A percentile compares a stretch with the other conserved stretches of the same genome.
phyloP scores from a whole-genome alignment of 2,888 invertebrate genomes.

The Megamerina dolium region DNA sequence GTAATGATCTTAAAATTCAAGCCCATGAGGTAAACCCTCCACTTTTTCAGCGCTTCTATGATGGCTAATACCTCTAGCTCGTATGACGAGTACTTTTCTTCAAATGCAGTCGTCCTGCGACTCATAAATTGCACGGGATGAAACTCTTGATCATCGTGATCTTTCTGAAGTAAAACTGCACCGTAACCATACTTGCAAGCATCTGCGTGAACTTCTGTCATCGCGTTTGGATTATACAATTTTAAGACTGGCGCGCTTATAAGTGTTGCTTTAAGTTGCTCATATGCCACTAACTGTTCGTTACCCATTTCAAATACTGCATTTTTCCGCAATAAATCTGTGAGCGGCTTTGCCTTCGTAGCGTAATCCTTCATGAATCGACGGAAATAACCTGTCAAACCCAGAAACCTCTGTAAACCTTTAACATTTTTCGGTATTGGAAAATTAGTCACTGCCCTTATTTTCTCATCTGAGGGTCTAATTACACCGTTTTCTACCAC shows the following conservation, averaged over 20 bases:
- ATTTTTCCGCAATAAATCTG: slow-evolving; percentile 24
- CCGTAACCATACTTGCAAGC: slow-evolving; percentile 20
- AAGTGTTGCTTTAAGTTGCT: slow-evolving; percentile 11
- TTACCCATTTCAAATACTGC: slow-evolving; percentile 12
- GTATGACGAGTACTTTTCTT: slow-evolving; percentile 21
- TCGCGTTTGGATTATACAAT: slow-evolving; percentile 13
- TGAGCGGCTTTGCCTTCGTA: slow-evolving; percentile 33
- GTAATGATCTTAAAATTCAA: too few species aligned
- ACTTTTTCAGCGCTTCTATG: slow-evolving; percentile 18
- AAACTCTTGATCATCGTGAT: slow-evolving; percentile 10
- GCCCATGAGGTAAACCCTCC: slow-evolving; percentile 31
- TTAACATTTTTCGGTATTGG: slow-evolving; percentile 10
- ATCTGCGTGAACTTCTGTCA: slow-evolving; percentile 21
- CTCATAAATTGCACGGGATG: slow-evolving; percentile 20
- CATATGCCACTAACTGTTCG: slow-evolving; percentile 9
- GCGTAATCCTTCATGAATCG: slow-evolving; percentile 18
- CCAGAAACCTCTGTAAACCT: slow-evolving; percentile 13
- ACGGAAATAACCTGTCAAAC: slow-evolving; percentile 16
- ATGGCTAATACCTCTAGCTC: slow-evolving; percentile 22
- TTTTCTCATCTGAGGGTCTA: slow-evolving; percentile 15
- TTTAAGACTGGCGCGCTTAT: slow-evolving; percentile 13
- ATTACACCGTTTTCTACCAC: not conserved
- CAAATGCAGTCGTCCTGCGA: slow-evolving; percentile 14
- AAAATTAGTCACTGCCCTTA: slow-evolving; percentile 6
- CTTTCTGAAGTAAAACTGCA: slow-evolving; percentile 16